A percentile compares a stretch with the other conserved stretches of the same genome.
Evolutionary conservation across 1,140 invertebrate genomes (phyloP).

Genomic region (Solen grandis): DNA sequence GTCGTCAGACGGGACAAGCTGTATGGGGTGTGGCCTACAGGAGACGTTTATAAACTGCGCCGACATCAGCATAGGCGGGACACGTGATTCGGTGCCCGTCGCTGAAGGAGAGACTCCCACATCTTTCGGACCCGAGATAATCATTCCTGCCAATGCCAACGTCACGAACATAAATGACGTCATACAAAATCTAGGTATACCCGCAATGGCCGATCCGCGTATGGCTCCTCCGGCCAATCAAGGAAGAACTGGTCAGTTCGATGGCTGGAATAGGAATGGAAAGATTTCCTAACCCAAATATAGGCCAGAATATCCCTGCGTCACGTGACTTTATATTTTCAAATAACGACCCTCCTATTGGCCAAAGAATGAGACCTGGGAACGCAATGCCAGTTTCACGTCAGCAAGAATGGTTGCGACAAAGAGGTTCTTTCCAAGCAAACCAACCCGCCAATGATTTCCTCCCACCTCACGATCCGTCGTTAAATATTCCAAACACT

Average conservation of each 20-base stretch:
- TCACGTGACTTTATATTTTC: no score
- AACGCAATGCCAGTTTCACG: no score
- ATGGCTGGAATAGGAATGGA: neutral
- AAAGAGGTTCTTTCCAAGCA: no score
- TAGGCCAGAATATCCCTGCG: neutral
- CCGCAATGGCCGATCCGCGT: neutral
- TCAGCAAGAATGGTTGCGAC: neutral
- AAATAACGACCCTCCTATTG: no score
- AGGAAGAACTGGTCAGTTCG: no score
- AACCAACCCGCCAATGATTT: no score
- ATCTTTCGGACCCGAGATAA: neutral
- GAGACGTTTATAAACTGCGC: slow-evolving; percentile 53
- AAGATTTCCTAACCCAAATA: neutral
- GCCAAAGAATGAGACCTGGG: no score
- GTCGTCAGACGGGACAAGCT: neutral
- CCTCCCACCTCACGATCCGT: no score
- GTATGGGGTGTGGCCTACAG: slow-evolving; percentile 37
- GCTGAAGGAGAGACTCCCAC: neutral
- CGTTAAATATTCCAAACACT: no score
- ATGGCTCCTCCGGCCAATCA: neutral
- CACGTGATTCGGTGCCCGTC: slow-evolving; percentile 1
- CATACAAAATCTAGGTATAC: neutral
- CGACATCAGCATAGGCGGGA: slow-evolving; percentile 41
- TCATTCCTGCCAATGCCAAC: neutral
- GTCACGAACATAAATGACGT: neutral